Base-by-base conservation (phyloP, 2,797 vertebrate species). In the Ataeniobius toweri region DNA sequence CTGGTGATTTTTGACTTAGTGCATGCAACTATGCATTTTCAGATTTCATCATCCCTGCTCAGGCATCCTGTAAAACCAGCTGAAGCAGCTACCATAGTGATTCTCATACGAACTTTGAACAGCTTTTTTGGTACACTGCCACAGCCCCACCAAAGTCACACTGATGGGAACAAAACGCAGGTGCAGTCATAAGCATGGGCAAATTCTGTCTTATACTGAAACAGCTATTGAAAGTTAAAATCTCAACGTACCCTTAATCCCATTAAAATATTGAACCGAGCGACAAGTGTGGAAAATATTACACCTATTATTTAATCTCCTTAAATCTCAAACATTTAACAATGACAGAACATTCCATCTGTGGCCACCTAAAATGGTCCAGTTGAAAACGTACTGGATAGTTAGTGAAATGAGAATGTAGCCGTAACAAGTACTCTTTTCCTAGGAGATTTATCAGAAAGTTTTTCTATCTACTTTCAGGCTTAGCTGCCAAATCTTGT, bases 401-500 rank as follows among this genome's bases (percentile, higher is more conserved):
- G 65, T 24, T 18, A 20, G 10, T 31, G 18, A 53, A 36, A 20
- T 71, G 3, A 53, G 36, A 71, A 71, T 31, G 9, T 50, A 10
- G 26, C 70, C 70, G 22, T 51, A 8, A 31, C 50, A 65, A 7
- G 6, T 9, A 71, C 56, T 80, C 46, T 79, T 73, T 74, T 68
- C 67, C 71, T 74, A 20, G 58, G 50, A 87, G 76, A 75, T 65
- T 80, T 59, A 39, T 51, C 41, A 65, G 41, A 80, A 83, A 53
- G 16, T 80, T 79, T 79, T 82, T 78, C 83, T 71, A 16, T 36
- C 39, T 68, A 6, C 39, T 68, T 68, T 44, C 39, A 68, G 76
- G 70, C 74, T 82, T 68, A 82, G 72, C 73, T 83, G 86, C 63
- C 63, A 39, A 39, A 65, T 65, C 63, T 65, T 84, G 76, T 89